Evolutionary conservation across 2,888 invertebrate species (phyloP).

Genomic region (Drosophila colorata): DNA sequence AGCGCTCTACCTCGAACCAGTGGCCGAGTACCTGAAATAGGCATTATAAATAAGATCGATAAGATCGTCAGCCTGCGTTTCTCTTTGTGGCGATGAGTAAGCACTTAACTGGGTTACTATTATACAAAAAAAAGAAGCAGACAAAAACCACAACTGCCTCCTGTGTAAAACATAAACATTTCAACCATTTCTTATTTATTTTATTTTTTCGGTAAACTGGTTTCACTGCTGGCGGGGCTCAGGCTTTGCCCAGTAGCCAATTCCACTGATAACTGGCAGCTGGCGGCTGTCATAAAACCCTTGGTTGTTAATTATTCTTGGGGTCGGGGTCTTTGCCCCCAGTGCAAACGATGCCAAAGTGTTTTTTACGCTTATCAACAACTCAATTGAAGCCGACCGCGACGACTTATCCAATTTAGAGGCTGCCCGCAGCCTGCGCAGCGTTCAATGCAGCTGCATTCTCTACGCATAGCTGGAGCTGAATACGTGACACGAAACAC

Average conservation of each 20-base stretch:
- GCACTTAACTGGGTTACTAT: conserved; percentile 70
- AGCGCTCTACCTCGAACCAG: conserved; percentile 92
- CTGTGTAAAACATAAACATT: conserved; percentile 62
- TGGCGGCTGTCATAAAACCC: conserved; percentile 34
- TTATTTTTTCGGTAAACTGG: conserved; percentile 49
- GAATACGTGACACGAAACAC: conserved; percentile 20
- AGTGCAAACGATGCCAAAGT: conserved; percentile 49
- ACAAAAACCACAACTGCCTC: conserved; percentile 22
- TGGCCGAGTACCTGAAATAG: conserved; percentile 87
- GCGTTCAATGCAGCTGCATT: conserved; percentile 12
- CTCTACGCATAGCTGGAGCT: not conserved
- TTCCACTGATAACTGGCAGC: conserved; percentile 17
- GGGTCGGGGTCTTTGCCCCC: conserved; percentile 61
- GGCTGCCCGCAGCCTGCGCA: not conserved
- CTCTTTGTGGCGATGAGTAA: conserved; percentile 51
- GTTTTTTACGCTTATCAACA: conserved; percentile 56
- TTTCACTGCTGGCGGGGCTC: conserved; percentile 31
- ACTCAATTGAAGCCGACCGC: conserved; percentile 53
- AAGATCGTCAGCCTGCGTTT: conserved; percentile 41
- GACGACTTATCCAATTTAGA: conserved; percentile 43
- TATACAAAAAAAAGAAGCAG: conserved; percentile 26
- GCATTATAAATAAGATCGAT: conserved; percentile 20
- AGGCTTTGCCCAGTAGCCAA: conserved; percentile 37
- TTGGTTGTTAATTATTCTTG: conserved; percentile 39
- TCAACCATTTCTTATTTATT: conserved; percentile 36